Evolutionary conservation across 2,113 vertebrate genomes (phyloP).

Genomic region (Ahaetulla prasina): DNA sequence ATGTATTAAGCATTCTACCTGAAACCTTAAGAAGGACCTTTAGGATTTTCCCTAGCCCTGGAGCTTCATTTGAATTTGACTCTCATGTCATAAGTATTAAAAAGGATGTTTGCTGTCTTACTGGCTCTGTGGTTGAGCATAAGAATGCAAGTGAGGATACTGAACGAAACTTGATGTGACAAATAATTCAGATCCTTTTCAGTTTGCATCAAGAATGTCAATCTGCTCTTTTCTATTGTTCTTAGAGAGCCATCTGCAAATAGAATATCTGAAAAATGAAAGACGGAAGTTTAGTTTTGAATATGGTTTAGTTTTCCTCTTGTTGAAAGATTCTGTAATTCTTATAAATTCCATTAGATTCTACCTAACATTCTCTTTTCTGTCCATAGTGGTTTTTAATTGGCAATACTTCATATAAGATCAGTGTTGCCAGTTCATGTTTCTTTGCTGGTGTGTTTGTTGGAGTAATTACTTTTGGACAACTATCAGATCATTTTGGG

Average conservation of each 20-base stretch:
- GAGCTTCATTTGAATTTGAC: not conserved
- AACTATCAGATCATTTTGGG: conserved; percentile 75
- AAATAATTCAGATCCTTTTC: not conserved
- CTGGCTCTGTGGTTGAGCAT: not conserved
- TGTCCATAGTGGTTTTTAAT: conserved; percentile 75
- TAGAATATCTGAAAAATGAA: not conserved
- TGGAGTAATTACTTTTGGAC: conserved; percentile 76
- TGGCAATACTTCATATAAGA: conserved; percentile 71
- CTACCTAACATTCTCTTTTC: conserved; percentile 7
- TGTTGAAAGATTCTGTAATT: not conserved
- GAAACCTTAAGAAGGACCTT: not conserved
- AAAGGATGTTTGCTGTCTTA: not conserved
- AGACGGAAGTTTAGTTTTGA: not conserved
- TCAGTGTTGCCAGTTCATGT: conserved; percentile 73
- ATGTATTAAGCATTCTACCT: not conserved
- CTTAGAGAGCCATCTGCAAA: not conserved
- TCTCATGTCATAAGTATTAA: not conserved
- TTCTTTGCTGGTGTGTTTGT: conserved; percentile 80
- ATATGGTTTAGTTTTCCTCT: not conserved
- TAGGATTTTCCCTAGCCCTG: not conserved
- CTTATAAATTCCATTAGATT: not conserved
- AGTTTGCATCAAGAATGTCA: not conserved
- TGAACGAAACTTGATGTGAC: not conserved
- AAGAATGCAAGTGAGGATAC: not conserved
- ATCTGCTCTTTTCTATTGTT: not conserved